Conservation (phyloP, 2,888 invertebrate genomes). For the Diadromus collaris region DNA sequence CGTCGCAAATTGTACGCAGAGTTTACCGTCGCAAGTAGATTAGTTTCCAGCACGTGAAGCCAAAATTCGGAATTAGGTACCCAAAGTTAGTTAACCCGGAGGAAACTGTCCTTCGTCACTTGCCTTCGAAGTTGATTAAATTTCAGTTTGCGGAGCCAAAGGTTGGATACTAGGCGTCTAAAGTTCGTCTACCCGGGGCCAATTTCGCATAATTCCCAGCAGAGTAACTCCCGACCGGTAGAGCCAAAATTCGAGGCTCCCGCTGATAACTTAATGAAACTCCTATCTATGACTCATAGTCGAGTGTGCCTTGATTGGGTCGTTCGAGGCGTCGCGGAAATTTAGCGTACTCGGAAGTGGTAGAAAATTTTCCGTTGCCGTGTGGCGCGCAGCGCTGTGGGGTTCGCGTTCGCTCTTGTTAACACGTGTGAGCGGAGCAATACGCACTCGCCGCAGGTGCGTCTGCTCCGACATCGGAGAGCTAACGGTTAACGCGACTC, state of each 20-base stretch:
- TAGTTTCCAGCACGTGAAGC: not conserved
- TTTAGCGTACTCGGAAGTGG: constrained; percentile 17
- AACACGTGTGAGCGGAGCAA: constrained; percentile 54
- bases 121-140: too few species aligned
- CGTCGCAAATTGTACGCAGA: not conserved
- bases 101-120: too few species aligned
- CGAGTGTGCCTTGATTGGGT: not conserved
- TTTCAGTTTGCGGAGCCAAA: too few species aligned
- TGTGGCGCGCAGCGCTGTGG: not conserved
- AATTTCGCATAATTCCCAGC: not conserved
- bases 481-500: constrained; percentile 53
- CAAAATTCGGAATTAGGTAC: too few species aligned
- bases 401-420: constrained; percentile 30
- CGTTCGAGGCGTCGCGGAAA: not conserved
- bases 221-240: not conserved
- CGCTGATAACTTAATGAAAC: not conserved
- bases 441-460: constrained; percentile 48
- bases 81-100: too few species aligned
- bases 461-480: constrained; percentile 27
- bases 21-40: not conserved
- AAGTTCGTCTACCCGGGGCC: not conserved
- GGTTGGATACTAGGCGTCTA: not conserved
- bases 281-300: not conserved
- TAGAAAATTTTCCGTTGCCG: constrained; percentile 29
- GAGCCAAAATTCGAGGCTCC: not conserved